A percentile compares a stretch with the other conserved stretches of the same genome.
Evolutionary conservation across 2,113 vertebrate genomes (phyloP).

Genomic region (Haemorhous mexicanus): DNA sequence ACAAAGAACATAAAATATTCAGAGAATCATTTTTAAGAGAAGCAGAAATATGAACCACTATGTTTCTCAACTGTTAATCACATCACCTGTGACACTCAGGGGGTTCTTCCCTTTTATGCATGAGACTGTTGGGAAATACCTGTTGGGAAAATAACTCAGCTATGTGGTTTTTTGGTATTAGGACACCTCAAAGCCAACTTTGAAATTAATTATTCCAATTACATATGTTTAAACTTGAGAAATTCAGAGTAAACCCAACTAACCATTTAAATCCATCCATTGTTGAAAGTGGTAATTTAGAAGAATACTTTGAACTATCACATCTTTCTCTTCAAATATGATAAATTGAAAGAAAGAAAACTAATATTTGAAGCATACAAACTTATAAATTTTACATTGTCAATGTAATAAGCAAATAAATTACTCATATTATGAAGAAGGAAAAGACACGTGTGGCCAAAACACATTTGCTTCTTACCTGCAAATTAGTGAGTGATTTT

Average conservation of each 20-base stretch:
- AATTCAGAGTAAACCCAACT: neutral
- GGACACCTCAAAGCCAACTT: neutral
- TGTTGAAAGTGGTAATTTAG: neutral
- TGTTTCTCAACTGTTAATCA: neutral
- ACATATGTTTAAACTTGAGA: neutral
- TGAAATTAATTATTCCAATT: neutral
- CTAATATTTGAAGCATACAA: neutral
- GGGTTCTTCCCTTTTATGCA: neutral
- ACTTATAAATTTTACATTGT: neutral
- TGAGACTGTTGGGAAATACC: neutral
- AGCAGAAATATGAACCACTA: neutral
- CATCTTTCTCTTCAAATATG: neutral
- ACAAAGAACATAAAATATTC: slow-evolving; percentile 10
- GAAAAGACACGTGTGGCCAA: neutral
- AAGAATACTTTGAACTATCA: neutral
- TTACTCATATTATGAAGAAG: neutral
- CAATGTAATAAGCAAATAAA: neutral
- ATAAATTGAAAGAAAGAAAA: neutral
- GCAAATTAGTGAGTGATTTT: neutral
- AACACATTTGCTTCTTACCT: neutral
- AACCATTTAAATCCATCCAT: neutral
- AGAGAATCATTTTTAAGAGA: neutral
- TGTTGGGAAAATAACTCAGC: neutral
- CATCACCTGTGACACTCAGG: neutral
- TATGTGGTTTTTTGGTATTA: neutral